These are phyloP conservation scores for Nudaria mundana DNA, from an alignment of 2,888 invertebrate genomes.

Conservation along the genomic window DNA sequence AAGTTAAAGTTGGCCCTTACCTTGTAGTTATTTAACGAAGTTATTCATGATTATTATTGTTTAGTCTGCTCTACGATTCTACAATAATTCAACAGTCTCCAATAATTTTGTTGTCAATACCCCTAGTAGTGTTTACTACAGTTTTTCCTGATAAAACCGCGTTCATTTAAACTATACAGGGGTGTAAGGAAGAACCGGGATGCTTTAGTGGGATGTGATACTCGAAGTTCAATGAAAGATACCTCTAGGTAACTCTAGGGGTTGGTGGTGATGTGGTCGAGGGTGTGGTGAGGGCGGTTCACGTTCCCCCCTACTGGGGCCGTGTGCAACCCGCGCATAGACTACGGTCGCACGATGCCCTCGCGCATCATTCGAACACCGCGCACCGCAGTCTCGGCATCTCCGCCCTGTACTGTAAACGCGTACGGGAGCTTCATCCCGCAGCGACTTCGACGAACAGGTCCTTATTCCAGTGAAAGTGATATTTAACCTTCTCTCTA, in stretches of 20 bases:
- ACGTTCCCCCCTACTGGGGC: conserved; percentile 76
- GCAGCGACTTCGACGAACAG: conserved; percentile 79
- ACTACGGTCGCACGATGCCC: conserved; percentile 73
- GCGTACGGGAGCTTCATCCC: conserved; percentile 78
- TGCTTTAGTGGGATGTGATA: no score
- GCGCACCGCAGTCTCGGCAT: conserved; percentile 78
- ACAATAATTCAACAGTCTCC: neutral
- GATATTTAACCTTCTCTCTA: conserved; percentile 45
- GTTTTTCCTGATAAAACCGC: no score
- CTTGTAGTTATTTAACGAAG: no score
- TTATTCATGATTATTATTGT: neutral
- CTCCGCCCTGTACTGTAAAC: conserved; percentile 73
- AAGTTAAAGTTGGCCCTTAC: no score
- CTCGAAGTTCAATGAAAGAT: no score
- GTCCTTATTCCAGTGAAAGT: conserved; percentile 75
- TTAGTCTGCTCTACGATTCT: neutral
- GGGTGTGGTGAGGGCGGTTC: conserved; percentile 44
- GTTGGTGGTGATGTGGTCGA: conserved; percentile 16
- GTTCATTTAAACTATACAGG: no score
- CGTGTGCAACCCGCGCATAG: conserved; percentile 79
- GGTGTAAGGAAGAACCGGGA: neutral
- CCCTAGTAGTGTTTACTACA: no score
- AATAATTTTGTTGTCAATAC: neutral
- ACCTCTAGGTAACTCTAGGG: conserved; percentile 11
- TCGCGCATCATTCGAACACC: conserved; percentile 79